A percentile compares a stretch with the other conserved stretches of the same genome.
These are phyloP conservation scores for Spialia ferax DNA, from an alignment of 2,888 invertebrate genomes.

Conservation along the genomic window DNA sequence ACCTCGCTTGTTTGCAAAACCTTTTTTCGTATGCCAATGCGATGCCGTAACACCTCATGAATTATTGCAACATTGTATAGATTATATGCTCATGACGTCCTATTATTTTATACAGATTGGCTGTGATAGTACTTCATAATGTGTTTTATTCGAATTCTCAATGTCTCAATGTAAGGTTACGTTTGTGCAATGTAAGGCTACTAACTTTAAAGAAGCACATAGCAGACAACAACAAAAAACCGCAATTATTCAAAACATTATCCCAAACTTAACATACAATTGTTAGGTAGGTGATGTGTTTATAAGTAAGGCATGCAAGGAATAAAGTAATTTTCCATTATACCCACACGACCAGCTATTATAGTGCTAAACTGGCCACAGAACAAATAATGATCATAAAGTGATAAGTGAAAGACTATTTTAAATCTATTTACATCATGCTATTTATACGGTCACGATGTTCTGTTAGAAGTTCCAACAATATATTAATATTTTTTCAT, in stretches of 20 bases:
- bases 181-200: too few relatives aligned
- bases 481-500: too few relatives aligned
- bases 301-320: not conserved
- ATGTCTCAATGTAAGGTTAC: slow-evolving; percentile 10
- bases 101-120: slow-evolving; percentile 33
- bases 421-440: slow-evolving; percentile 47
- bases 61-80: slow-evolving; percentile 33
- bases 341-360: slow-evolving; percentile 39
- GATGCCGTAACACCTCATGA: slow-evolving; percentile 26
- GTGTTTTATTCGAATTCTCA: slow-evolving; percentile 34
- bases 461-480: slow-evolving; percentile 17
- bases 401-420: slow-evolving; percentile 52
- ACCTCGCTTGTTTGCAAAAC: slow-evolving; percentile 23
- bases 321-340: slow-evolving; percentile 61
- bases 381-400: slow-evolving; percentile 49
- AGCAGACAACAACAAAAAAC: too few relatives aligned
- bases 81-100: slow-evolving; percentile 22
- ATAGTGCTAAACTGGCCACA: slow-evolving; percentile 45
- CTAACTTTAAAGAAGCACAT: too few relatives aligned
- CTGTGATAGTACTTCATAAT: slow-evolving; percentile 31
- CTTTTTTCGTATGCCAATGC: slow-evolving; percentile 25
- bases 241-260: not conserved
- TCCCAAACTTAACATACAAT: not conserved
- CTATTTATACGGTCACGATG: slow-evolving; percentile 47
- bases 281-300: not conserved